A percentile compares a stretch with the other conserved stretches of the same genome.
Conservation (phyloP, 2,888 invertebrate genomes). For the Sinotaia quadrata region DNA sequence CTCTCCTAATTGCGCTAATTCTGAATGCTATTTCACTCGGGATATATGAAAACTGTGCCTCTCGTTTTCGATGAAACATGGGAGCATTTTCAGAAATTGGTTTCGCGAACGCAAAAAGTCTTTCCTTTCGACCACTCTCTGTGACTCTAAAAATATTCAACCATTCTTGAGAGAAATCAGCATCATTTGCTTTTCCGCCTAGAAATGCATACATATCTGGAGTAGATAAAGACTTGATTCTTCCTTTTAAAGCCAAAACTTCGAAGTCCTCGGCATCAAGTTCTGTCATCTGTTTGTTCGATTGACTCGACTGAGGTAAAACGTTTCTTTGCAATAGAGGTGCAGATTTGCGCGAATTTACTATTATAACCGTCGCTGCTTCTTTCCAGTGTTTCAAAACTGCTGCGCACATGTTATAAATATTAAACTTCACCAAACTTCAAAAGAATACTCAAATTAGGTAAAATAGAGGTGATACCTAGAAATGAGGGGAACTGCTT, state of each 20-base stretch:
- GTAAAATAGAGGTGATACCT: too few species aligned
- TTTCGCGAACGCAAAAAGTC: slow-evolving; percentile 37
- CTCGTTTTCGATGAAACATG: slow-evolving; percentile 53
- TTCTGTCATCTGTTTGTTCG: not conserved
- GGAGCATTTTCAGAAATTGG: slow-evolving; percentile 42
- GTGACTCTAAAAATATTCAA: slow-evolving; percentile 76
- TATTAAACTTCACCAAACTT: too few species aligned
- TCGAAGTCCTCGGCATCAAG: slow-evolving; percentile 49
- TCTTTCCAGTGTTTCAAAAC: slow-evolving; percentile 64
- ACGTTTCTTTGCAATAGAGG: not conserved
- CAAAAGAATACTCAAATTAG: too few species aligned
- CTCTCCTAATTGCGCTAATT: slow-evolving; percentile 88
- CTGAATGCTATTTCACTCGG: slow-evolving; percentile 81
- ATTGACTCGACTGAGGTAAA: not conserved
- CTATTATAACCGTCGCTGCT: slow-evolving; percentile 63
- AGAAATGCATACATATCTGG: slow-evolving; percentile 90
- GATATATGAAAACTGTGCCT: slow-evolving; percentile 45
- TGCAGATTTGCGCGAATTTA: slow-evolving; percentile 20
- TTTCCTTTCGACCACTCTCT: slow-evolving; percentile 32
- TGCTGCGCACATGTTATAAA: slow-evolving; percentile 41
- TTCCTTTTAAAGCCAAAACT: slow-evolving; percentile 76
- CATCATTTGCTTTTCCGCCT: slow-evolving; percentile 83
- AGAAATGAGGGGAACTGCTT: too few species aligned
- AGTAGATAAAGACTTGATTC: slow-evolving; percentile 81
- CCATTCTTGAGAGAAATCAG: slow-evolving; percentile 83